Base-by-base conservation (phyloP, 2,888 invertebrate genomes). In the Drosophila melanosoma region DNA sequence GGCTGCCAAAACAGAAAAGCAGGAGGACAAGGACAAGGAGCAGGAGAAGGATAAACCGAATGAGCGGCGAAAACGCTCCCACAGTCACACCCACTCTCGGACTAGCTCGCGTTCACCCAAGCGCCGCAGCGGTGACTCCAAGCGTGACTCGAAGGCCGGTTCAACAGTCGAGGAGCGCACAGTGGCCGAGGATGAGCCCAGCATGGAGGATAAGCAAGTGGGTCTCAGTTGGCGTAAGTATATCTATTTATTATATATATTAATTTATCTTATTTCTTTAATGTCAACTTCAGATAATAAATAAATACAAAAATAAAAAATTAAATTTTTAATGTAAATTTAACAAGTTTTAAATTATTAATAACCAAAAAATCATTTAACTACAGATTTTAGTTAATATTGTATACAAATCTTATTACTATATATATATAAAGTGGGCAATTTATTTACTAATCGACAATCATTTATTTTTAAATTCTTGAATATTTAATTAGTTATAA, bases 151-250 rank as follows among this genome's bases (percentile, higher is more conserved):
- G 79, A 92, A 62, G 76, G 83, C 35, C 79, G 87, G 70, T 1
- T 53, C 82, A 6, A 87, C 87, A 32, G 81, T 73, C 5, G 93
- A 93, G 42, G 93, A 93, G 36, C 89, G 91, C 15, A 89, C 89
- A 11, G 92, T 92, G 26, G 91, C 91, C 48, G 92, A 92, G 80
- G 93, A 92, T 73, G 93, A 93, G 62, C 92, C 93, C 29, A 87
- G 91, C 15, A 89, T 92, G 64, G 92, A 92, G 67, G 92, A 93
- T 26, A 90, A 91, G 52, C 90, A 92, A 77, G 87, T 92, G 72
- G 91, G 91, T 0, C 79, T 93, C 20, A 92, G 95, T 94, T 89
- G 94, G 98, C 97, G 93, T 93, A 88, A 93, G 93, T 92, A 63
- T 17, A 6, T 5, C 17, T 49, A 29, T n/a, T 49, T 51, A 29